phyloP scores from a whole-genome alignment of 2,797 vertebrate genomes.

The Falco columbarius region DNA sequence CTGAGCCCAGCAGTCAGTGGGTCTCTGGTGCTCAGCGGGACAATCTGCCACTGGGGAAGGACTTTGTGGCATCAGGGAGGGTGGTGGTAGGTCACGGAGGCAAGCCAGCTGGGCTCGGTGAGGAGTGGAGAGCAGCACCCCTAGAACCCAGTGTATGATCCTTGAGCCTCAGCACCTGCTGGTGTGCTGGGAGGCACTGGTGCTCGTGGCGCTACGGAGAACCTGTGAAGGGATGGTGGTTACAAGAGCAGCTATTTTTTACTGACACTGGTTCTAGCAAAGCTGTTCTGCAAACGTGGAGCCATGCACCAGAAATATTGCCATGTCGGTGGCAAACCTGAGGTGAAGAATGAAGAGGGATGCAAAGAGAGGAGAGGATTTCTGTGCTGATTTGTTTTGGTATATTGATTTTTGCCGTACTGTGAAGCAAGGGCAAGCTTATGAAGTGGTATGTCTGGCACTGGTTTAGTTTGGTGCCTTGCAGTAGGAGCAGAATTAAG shows the following conservation, averaged over 20 bases:
- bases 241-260: rapidly evolving
- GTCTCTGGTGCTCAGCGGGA: neutral
- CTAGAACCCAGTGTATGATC: rapidly evolving
- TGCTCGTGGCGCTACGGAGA: rapidly evolving
- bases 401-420: slow-evolving; percentile 21
- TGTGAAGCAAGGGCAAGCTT: slow-evolving; percentile 15
- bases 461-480: slow-evolving; percentile 15
- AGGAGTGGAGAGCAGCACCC: neutral
- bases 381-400: neutral
- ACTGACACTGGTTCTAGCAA: rapidly evolving
- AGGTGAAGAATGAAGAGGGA: neutral
- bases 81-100: neutral
- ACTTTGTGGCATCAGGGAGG: neutral
- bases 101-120: neutral
- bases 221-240: neutral
- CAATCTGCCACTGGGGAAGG: rapidly evolving
- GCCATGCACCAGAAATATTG: neutral
- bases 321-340: neutral
- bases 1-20: neutral
- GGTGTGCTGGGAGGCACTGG: rapidly evolving
- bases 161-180: neutral
- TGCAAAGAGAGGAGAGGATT: neutral
- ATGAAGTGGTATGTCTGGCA: slow-evolving; percentile 37
- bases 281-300: neutral
- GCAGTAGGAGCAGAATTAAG: slow-evolving; percentile 43